A percentile compares a stretch with the other conserved stretches of the same genome.
These are phyloP conservation scores for Gila robusta DNA, from an alignment of 2,797 vertebrate genomes.

Conservation along the genomic window DNA sequence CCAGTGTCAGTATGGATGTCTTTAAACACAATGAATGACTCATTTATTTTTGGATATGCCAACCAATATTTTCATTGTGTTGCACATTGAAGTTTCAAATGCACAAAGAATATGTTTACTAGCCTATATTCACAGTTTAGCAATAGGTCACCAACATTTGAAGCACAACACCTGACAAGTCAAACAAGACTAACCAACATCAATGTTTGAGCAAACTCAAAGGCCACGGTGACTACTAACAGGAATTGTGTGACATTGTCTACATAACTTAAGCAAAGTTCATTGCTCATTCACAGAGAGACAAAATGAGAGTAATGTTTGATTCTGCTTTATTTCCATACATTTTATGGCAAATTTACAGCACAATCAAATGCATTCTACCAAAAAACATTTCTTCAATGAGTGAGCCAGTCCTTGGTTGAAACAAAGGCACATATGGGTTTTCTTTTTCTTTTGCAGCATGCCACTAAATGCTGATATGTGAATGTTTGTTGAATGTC, in stretches of 20 bases:
- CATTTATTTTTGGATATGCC: neutral
- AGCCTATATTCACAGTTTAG: neutral
- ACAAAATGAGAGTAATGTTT: neutral
- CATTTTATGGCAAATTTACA: conserved; percentile 57
- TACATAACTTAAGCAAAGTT: neutral
- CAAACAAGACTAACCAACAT: conserved; percentile 6
- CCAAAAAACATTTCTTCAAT: conserved; percentile 20
- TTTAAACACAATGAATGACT: neutral
- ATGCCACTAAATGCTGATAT: conserved; percentile 39
- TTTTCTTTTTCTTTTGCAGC: conserved; percentile 33
- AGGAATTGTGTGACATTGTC: neutral
- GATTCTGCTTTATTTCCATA: conserved; percentile 59
- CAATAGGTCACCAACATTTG: neutral
- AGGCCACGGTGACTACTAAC: neutral
- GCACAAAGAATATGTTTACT: neutral
- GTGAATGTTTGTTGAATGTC: neutral
- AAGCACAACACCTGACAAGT: neutral
- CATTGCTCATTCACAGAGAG: neutral
- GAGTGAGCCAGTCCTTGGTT: conserved; percentile 45
- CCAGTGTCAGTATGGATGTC: neutral
- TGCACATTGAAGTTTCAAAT: neutral
- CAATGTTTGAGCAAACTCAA: neutral
- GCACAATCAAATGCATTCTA: conserved; percentile 51
- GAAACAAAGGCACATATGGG: conserved; percentile 53
- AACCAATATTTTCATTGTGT: neutral